Percentiles rank a stretch among this genome's conserved stretches.
These are phyloP conservation scores for Griposia aprilina DNA, from an alignment of 2,888 invertebrate species.

Conservation along the genomic window DNA sequence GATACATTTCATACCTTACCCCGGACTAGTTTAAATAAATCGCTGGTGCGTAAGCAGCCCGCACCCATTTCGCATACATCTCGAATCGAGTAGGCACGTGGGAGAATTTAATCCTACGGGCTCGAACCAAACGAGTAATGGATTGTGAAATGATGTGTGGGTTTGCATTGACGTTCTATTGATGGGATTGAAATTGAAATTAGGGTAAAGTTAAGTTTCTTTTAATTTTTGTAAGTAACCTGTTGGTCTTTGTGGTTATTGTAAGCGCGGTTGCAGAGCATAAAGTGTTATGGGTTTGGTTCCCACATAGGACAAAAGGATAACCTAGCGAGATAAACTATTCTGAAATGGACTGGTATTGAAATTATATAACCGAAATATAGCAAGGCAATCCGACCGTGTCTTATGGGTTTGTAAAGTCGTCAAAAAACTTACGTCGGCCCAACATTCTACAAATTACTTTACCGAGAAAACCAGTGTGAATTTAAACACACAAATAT, in stretches of 20 bases:
- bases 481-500: constrained; percentile 4
- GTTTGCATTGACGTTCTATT: constrained; percentile 51
- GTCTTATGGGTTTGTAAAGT: not conserved
- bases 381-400: not conserved
- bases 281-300: not conserved
- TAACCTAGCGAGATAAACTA: not conserved
- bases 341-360: not conserved
- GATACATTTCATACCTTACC: constrained; percentile 60
- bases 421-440: not conserved
- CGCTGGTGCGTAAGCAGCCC: constrained; percentile 63
- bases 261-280: not conserved
- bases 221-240: too few species aligned
- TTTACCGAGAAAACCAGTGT: not conserved
- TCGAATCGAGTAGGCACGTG: constrained; percentile 43
- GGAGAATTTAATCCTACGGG: constrained; percentile 64
- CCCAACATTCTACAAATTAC: not conserved
- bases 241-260: not conserved
- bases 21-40: constrained; percentile 67
- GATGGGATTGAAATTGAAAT: not conserved
- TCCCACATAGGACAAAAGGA: not conserved
- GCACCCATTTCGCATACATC: constrained; percentile 58
- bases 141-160: constrained; percentile 66
- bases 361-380: not conserved
- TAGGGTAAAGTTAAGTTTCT: too few species aligned
- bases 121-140: constrained; percentile 65